Evolutionary conservation across 2,888 invertebrate species (phyloP), one percentile per base, ranked within the genome.

Genomic region (Melikaiella ostensackeni): DNA sequence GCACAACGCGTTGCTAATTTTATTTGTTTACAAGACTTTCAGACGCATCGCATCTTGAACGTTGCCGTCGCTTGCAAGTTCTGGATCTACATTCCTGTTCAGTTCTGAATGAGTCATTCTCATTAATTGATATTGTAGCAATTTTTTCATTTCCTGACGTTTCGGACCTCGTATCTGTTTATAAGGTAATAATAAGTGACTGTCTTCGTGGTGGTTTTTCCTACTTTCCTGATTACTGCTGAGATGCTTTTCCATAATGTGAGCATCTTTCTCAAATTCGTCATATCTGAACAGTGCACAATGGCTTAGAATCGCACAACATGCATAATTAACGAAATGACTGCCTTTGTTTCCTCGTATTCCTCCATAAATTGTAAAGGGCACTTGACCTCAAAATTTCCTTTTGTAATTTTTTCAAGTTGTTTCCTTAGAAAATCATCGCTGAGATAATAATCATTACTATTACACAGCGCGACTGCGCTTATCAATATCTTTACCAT

Each of bases 91-190:
- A 33, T 35, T 35, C 6, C 8, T 35, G n/a, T 63, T 63, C 1
- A 63, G n/a, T 63, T 63, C n/a, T 7, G 27, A 62, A 30, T 62
- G 62, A 63, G 19, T 1, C n/a, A 63, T 63, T n/a, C 62, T 63
- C 9, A n/a, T n/a, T n/a, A 35, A 63, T 21, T 1, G 30, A 63
- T 63, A 63, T 63, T 63, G 35, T 8, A 63, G 30, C 6, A 63
- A 63, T 35, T 63, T 35, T 33, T n/a, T 35, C 35, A 63, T 33
- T 63, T 63, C 62, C 3, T 3, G 13, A 35, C 62, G n/a, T 35
- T 63, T 63, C 8, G 35, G n/a, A 13, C 35, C 62, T 35, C 62
- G 1, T 63, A 63, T 19, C 19, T 63, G n/a, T n/a, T 33, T 19
- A 33, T 19, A 33, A n/a, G 35, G 62, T 33, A 33, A 13, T 33